Base-by-base conservation (phyloP, 1,140 invertebrate species). In the Brachionus rotundiformis region DNA sequence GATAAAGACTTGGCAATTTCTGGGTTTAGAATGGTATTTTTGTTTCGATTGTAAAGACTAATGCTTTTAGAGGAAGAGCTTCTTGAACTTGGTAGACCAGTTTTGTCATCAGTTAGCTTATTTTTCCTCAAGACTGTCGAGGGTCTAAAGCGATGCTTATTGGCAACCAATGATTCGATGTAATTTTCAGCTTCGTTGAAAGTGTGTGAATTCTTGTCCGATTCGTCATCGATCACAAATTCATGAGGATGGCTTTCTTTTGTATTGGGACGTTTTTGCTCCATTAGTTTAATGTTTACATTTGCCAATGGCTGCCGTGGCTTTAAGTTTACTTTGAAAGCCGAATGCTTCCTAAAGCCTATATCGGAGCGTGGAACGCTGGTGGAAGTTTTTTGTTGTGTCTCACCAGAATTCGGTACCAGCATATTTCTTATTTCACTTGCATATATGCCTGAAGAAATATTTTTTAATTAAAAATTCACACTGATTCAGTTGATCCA, bases 391-490 rank as follows among this genome's bases (percentile, higher is more conserved):
- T 41, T 73, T 19, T 3, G 23, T 44, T 44, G 41, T 16, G 68
- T 44, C 27, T 73, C 68, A 7, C 7, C 41, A 39, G 19, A 8
- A 73, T 73, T 73, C 10, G 68, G 68, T 11, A 73, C 36, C 19
- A 73, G 36, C 68, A 73, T 73, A 44, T 44, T 44, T 4, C 68
- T n/a, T 11, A 73, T 73, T 73, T 73, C 68, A 27, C 68, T 73
- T 25, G 68, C 68, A 44, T 73, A 73, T 25, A 73, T 73, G 63
- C 63, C 63, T 68, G 5, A 68, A 68, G 47, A 68, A 7, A 68
- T 63, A 61, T 61, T 61, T 63, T 63, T 63, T 63, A 29, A 29
- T 29, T 19, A 2, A 33, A 63, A 63, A 63, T 31, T 29, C 6
- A 27, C 2, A 63, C 29, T 63, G 47, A 54, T 63, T 63, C 61